Base-by-base conservation (phyloP, 1,140 invertebrate genomes). In the Caenorhabditis elegans region DNA sequence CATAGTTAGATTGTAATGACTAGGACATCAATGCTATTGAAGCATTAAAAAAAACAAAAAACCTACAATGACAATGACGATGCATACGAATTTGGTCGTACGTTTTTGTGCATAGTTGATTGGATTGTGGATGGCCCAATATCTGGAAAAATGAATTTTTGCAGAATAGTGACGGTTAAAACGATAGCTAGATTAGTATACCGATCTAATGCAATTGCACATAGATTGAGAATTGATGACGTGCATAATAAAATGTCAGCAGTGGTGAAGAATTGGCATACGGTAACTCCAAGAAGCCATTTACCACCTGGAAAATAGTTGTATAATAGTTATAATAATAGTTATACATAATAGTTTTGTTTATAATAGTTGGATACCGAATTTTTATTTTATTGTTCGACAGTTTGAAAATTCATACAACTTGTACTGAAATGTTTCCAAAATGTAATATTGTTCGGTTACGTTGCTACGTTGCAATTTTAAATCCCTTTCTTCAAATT, bases 161-260 rank as follows among this genome's bases (percentile, higher is more conserved):
- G 31, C 13, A 70, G 26, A 26, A 5, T 28, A 15, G 4, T 26
- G 24, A 2, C 22, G 24, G n/a, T 48, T 26, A 17, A 26, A n/a
- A 4, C 10, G 3, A 34, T 24, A 47, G 3, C 13, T 26, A 22
- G 3, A 4, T 11, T 43, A 15, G 26, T 22, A 15, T 49, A 82
- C 51, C 96, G 92, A 91, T 99, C 97, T 86, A 99, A 92, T 76
- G 95, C 96, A 88, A 99, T 98, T 83, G 96, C 96, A 91, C 96
- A 98, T 76, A 99, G 92, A 91, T 98, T 98, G 78, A 99, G 92
- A 87, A 99, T 99, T 82, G 96, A 98, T 31, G 97, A 96, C 47
- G 97, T 98, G 86, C 95, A 98, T 91, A 96, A 97, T 95, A 98
- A 97, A 87, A 99, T 96, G 91, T 99, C 97, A 90, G 97, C 96